These are phyloP conservation scores for Phocides pigmalion DNA, from an alignment of 1,140 invertebrate genomes.

Conservation along the genomic window DNA sequence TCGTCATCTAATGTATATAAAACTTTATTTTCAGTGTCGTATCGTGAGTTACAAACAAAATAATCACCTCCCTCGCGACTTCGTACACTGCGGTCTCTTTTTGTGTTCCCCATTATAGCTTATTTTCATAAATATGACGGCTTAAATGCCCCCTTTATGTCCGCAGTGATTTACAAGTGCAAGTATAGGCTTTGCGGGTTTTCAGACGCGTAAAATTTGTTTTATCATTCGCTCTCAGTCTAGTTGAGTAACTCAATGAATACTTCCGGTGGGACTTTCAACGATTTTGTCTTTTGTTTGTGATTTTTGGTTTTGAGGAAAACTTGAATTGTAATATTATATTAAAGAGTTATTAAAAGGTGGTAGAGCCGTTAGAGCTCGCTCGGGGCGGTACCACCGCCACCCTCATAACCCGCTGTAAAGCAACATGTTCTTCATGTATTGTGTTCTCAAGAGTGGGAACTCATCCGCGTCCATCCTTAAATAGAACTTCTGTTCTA, in stretches of 20 bases:
- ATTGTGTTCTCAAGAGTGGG: too few species aligned
- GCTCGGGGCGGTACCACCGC: too few species aligned
- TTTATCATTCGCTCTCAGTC: slow-evolving; percentile 35
- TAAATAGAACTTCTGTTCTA: too few species aligned
- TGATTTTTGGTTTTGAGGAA: slow-evolving; percentile 6
- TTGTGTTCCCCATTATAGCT: slow-evolving; percentile 80
- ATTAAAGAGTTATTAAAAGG: too few species aligned
- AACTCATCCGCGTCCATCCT: too few species aligned
- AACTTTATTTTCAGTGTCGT: too few species aligned
- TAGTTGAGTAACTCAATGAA: slow-evolving; percentile 27
- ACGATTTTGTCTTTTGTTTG: slow-evolving; percentile 16
- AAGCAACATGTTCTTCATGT: too few species aligned
- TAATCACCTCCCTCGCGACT: slow-evolving; percentile 48
- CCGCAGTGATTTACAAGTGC: slow-evolving; percentile 74
- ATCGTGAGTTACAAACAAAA: slow-evolving; percentile 50
- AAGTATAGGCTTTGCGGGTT: slow-evolving; percentile 36
- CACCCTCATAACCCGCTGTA: too few species aligned
- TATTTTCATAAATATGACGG: slow-evolving; percentile 81
- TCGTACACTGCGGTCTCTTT: slow-evolving; percentile 64
- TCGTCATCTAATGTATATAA: too few species aligned
- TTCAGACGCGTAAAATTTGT: slow-evolving; percentile 38
- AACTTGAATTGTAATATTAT: background rate
- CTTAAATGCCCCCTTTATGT: slow-evolving; percentile 77
- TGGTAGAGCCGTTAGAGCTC: too few species aligned
- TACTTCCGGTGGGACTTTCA: slow-evolving; percentile 6